Evolutionary conservation across 2,888 invertebrate genomes (phyloP).

Genomic region (Orthosia gothica): DNA sequence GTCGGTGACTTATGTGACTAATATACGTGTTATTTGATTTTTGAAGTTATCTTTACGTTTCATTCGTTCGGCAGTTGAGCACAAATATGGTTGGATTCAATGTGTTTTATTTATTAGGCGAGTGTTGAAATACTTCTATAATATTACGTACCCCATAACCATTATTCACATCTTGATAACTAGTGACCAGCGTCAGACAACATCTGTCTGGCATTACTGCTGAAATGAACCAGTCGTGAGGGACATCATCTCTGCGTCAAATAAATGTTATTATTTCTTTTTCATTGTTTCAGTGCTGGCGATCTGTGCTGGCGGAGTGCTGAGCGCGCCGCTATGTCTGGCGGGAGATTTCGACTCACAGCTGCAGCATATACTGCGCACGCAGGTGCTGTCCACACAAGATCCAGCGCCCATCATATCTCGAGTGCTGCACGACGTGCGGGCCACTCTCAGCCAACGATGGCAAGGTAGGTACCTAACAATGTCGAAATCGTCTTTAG

Average conservation of each 20-base stretch:
- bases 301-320: not conserved
- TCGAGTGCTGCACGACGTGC: not conserved
- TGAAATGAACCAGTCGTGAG: no score
- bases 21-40: no score
- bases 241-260: no score
- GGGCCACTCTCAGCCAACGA: conserved; percentile 4
- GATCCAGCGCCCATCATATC: not conserved
- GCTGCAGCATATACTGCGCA: conserved; percentile 6
- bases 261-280: no score
- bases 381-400: not conserved
- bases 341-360: conserved; percentile 34
- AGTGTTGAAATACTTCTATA: no score
- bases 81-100: no score
- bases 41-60: no score
- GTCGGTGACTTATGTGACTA: no score
- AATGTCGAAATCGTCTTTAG: not conserved
- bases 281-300: not conserved
- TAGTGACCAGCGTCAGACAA: not conserved
- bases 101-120: no score
- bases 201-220: no score
- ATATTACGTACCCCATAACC: not conserved
- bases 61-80: no score
- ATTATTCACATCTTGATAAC: not conserved
- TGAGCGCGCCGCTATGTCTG: conserved; percentile 14
- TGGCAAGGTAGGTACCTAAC: conserved; percentile 21